Conservation (phyloP, 2,113 vertebrate genomes). For the Phasianus colchicus region DNA sequence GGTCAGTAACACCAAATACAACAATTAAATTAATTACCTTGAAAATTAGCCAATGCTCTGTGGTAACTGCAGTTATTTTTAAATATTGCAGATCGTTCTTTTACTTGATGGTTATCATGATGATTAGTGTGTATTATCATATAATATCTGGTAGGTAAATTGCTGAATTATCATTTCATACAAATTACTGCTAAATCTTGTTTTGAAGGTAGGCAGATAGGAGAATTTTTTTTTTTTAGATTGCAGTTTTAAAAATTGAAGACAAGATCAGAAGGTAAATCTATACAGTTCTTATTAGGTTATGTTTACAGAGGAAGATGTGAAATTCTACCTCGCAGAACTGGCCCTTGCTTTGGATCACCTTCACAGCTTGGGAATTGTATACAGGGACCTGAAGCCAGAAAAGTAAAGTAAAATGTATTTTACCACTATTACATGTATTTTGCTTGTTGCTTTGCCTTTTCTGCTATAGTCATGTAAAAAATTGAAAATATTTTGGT, state of each 20-base stretch:
- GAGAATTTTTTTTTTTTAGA: slow-evolving; percentile 35
- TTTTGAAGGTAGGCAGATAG: background rate
- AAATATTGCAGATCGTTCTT: background rate
- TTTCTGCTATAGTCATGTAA: background rate
- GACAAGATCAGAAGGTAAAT: slow-evolving; percentile 91
- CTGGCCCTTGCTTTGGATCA: slow-evolving; percentile 98
- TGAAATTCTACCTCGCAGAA: slow-evolving; percentile 99
- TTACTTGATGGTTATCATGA: background rate
- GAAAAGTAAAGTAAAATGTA: slow-evolving; percentile 93
- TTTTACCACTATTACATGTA: slow-evolving; percentile 67
- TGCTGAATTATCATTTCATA: background rate
- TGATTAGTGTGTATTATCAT: background rate
- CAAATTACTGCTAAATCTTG: background rate
- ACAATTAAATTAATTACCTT: background rate
- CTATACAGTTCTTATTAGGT: slow-evolving; percentile 98
- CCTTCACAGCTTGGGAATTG: slow-evolving; percentile 97
- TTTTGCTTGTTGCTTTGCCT: slow-evolving; percentile 48
- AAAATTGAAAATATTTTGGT: background rate
- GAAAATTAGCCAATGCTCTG: background rate
- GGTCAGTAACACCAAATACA: background rate
- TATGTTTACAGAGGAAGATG: slow-evolving; percentile 99
- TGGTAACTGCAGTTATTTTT: background rate
- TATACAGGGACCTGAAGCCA: slow-evolving; percentile 99
- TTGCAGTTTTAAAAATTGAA: slow-evolving; percentile 69
- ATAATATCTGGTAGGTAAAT: background rate